These are phyloP conservation scores for Nibea coibor DNA, from an alignment of 2,113 vertebrate genomes.

Conservation along the genomic window DNA sequence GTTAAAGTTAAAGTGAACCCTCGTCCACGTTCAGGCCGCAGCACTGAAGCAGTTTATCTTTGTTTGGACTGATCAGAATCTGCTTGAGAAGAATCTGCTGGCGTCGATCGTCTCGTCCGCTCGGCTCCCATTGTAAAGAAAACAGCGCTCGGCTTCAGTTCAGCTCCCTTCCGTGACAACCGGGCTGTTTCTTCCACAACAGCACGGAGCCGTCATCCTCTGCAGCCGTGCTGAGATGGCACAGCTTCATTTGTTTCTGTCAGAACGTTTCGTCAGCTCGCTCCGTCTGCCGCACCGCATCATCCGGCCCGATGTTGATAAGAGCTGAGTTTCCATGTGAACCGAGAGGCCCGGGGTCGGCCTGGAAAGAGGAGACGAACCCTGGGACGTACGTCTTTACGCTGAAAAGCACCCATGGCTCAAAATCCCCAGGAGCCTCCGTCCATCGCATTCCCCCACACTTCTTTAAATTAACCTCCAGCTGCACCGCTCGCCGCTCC, in stretches of 20 bases:
- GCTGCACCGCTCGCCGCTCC: not conserved
- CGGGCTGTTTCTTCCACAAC: slow-evolving; percentile 48
- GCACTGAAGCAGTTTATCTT: not conserved
- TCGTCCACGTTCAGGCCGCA: not conserved
- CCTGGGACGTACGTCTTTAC: slow-evolving; percentile 37
- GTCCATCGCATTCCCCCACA: slow-evolving; percentile 43
- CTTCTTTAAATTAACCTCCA: slow-evolving; percentile 36
- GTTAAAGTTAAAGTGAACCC: not conserved
- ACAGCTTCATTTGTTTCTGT: slow-evolving; percentile 64
- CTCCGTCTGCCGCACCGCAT: slow-evolving; percentile 45
- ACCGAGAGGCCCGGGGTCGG: slow-evolving; percentile 43
- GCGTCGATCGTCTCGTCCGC: slow-evolving; percentile 13
- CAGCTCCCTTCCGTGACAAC: slow-evolving; percentile 57
- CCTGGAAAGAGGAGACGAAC: slow-evolving; percentile 56
- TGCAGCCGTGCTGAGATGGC: slow-evolving; percentile 26
- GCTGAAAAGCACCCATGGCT: slow-evolving; percentile 38
- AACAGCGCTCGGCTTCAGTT: slow-evolving; percentile 19
- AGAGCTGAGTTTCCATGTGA: slow-evolving; percentile 54
- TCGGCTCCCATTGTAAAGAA: slow-evolving; percentile 20
- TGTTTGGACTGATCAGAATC: not conserved
- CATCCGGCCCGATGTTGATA: slow-evolving; percentile 32
- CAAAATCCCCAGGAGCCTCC: slow-evolving; percentile 40
- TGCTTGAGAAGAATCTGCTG: not conserved
- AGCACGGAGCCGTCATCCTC: slow-evolving; percentile 44
- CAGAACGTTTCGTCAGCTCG: slow-evolving; percentile 26